Conservation (phyloP, 2,888 invertebrate genomes). For the Caenorhabditis panamensis region DNA sequence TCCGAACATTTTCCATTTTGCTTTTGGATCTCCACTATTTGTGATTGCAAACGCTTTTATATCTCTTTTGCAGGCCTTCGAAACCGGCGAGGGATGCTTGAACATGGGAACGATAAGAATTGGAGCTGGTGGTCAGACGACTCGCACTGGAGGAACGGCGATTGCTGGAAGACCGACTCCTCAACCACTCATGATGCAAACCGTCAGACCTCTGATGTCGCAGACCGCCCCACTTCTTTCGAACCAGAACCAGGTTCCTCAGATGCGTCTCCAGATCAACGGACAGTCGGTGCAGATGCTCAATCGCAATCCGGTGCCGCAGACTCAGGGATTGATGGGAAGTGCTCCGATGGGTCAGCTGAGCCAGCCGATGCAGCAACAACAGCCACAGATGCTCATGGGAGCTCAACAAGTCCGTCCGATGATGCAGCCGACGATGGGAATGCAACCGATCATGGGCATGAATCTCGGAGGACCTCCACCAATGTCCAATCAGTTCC, state of each 20-base stretch:
- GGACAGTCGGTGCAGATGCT: slow-evolving; percentile 54
- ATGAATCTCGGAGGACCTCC: slow-evolving; percentile 50
- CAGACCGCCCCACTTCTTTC: background rate
- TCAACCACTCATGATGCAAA: slow-evolving; percentile 59
- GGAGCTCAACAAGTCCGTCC: slow-evolving; percentile 33
- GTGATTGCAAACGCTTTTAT: no score
- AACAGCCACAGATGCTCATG: slow-evolving; percentile 50
- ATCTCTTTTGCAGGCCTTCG: slow-evolving; percentile 16
- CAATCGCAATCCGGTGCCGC: slow-evolving; percentile 38
- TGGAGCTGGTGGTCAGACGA: slow-evolving; percentile 40
- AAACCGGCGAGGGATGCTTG: slow-evolving; percentile 57
- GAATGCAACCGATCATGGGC: slow-evolving; percentile 48
- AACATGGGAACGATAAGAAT: slow-evolving; percentile 79
- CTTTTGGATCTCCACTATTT: background rate
- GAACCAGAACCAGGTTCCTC: slow-evolving; percentile 34
- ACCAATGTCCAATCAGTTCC: slow-evolving; percentile 47
- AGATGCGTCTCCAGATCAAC: slow-evolving; percentile 55
- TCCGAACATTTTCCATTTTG: slow-evolving; percentile 47
- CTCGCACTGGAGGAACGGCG: background rate
- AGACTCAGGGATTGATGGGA: slow-evolving; percentile 43
- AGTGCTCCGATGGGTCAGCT: slow-evolving; percentile 32
- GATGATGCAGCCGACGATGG: slow-evolving; percentile 35
- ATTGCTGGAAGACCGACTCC: slow-evolving; percentile 49
- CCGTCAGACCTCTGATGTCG: slow-evolving; percentile 32
- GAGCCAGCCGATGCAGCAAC: slow-evolving; percentile 34